Conservation (phyloP, 2,797 vertebrate genomes). For the Limosa lapponica region DNA sequence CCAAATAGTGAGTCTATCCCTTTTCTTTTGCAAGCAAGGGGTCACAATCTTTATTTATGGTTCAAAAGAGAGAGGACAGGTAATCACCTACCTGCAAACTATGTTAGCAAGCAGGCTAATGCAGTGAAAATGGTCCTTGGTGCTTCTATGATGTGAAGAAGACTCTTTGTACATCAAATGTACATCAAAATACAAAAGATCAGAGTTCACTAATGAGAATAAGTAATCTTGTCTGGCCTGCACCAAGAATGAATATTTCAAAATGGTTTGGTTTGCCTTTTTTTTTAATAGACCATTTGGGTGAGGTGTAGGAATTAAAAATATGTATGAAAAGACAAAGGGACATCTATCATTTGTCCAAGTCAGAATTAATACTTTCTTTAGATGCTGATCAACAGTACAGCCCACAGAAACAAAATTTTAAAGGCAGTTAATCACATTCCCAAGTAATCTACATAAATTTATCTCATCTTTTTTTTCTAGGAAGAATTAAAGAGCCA, state of each 20-base stretch:
- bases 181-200: neutral
- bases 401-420: neutral
- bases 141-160: neutral
- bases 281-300: neutral
- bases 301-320: neutral
- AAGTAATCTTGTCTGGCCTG: neutral
- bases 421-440: neutral
- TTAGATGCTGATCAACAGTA: neutral
- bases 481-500: neutral
- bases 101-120: neutral
- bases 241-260: neutral
- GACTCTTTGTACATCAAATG: neutral
- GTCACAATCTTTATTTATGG: neutral
- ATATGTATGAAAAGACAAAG: neutral
- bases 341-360: neutral
- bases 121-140: neutral
- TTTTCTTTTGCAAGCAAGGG: neutral
- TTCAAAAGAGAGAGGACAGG: neutral
- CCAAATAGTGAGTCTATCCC: neutral
- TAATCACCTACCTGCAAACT: neutral
- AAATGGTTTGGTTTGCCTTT: neutral
- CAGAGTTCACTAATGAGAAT: neutral
- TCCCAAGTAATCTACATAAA: neutral
- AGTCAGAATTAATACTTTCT: neutral
- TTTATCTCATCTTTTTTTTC: neutral